Evolutionary conservation across 2,113 vertebrate genomes (phyloP).

Genomic region (Hylia prasina): DNA sequence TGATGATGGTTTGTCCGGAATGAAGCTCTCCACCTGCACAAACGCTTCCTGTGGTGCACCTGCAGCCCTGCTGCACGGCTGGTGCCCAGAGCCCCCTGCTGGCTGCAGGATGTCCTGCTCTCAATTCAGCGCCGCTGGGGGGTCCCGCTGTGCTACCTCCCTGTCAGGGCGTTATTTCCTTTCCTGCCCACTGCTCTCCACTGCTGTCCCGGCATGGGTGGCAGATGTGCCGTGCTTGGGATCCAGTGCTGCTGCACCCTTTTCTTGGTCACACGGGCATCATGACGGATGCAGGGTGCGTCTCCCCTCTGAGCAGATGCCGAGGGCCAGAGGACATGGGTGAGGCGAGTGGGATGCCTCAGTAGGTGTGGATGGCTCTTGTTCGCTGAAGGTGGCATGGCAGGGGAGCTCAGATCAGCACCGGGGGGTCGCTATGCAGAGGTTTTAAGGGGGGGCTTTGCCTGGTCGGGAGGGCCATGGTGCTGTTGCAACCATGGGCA

Average conservation of each 20-base stretch:
- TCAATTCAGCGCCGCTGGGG: fast-evolving
- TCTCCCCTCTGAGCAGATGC: not conserved
- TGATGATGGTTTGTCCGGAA: not conserved
- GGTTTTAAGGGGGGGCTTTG: fast-evolving
- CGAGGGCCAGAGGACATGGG: fast-evolving
- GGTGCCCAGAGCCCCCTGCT: fast-evolving
- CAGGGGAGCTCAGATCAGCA: not conserved
- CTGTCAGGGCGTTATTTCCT: fast-evolving
- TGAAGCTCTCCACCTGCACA: not conserved
- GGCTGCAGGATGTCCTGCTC: not conserved
- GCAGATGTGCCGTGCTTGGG: fast-evolving
- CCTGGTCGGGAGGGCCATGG: fast-evolving
- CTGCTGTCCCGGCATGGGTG: not conserved
- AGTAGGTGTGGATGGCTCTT: fast-evolving
- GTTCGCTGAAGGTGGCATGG: fast-evolving
- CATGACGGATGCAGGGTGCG: fast-evolving
- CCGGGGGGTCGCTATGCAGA: fast-evolving
- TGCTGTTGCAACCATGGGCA: fast-evolving
- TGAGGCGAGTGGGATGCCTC: fast-evolving
- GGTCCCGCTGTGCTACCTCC: fast-evolving
- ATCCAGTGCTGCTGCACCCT: not conserved
- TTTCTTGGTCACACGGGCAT: not conserved
- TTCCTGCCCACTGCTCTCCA: fast-evolving
- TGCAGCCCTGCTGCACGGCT: fast-evolving
- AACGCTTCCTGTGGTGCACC: fast-evolving